Conservation (phyloP, 2,113 vertebrate species). For the Turdus rufiventris region DNA sequence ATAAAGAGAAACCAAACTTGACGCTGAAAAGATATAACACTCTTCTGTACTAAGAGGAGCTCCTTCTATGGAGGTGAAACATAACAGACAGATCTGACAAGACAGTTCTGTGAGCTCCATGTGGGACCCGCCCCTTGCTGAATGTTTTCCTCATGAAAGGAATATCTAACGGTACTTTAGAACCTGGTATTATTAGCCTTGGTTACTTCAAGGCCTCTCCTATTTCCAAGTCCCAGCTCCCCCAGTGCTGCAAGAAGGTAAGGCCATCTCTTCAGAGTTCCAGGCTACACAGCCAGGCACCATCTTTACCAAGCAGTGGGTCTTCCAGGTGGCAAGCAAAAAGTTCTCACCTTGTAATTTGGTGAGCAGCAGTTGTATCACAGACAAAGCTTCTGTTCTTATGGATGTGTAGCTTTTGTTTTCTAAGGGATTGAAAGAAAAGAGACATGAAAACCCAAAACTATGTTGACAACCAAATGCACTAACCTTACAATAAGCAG, state of each 20-base stretch:
- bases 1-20: not conserved
- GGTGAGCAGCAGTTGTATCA: slow-evolving; percentile 88
- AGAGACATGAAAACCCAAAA: not conserved
- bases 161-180: not conserved
- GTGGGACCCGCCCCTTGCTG: not conserved
- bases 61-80: not conserved
- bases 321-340: not conserved
- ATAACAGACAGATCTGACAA: not conserved
- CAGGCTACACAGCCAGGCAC: not conserved
- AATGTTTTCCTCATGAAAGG: not conserved
- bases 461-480: not conserved
- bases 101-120: not conserved
- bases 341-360: slow-evolving; percentile 84
- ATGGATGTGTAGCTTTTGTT: slow-evolving; percentile 96
- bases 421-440: slow-evolving; percentile 74
- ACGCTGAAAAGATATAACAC: not conserved
- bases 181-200: not conserved
- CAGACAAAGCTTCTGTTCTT: slow-evolving; percentile 91
- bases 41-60: not conserved
- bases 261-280: not conserved
- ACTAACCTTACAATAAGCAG: not conserved
- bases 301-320: not conserved
- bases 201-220: not conserved
- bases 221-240: not conserved
- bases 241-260: not conserved